These are phyloP conservation scores for Drosophila pseudoananassae DNA, from an alignment of 1,140 invertebrate genomes.

Conservation along the genomic window DNA sequence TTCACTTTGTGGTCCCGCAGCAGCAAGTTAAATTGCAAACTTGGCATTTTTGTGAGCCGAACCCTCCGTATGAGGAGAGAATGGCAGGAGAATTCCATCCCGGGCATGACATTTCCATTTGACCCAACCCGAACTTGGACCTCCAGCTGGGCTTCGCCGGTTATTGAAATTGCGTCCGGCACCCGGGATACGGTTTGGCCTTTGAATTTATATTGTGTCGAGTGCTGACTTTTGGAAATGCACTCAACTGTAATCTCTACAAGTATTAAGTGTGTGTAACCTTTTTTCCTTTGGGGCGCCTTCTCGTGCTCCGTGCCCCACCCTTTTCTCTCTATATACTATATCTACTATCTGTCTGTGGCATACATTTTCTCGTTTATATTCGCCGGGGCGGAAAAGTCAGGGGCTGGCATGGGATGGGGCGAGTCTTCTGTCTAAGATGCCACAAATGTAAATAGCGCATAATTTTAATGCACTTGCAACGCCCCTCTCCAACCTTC, in stretches of 20 bases:
- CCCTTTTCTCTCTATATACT: not conserved
- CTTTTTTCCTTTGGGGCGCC: conserved; percentile 22
- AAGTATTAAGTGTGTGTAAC: conserved; percentile 65
- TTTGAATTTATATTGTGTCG: conserved; percentile 76
- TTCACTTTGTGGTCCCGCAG: conserved; percentile 60
- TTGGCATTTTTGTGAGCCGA: conserved; percentile 55
- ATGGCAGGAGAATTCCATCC: conserved; percentile 3
- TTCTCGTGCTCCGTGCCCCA: not conserved
- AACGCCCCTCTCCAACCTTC: not conserved
- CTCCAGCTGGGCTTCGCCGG: conserved; percentile 56
- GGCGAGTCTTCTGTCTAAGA: conserved; percentile 36
- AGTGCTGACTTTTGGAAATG: conserved; percentile 74
- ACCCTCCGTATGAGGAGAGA: not conserved
- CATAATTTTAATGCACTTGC: conserved; percentile 55
- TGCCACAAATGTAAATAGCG: conserved; percentile 53
- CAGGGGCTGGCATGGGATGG: conserved; percentile 2
- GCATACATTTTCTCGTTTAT: conserved; percentile 53
- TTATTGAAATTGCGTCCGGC: conserved; percentile 66
- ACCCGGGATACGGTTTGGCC: conserved; percentile 40
- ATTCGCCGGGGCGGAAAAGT: conserved; percentile 6
- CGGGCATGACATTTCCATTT: conserved; percentile 66
- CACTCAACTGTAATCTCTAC: conserved; percentile 71
- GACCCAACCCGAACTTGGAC: conserved; percentile 57
- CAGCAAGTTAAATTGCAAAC: conserved; percentile 67
- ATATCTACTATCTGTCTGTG: conserved; percentile 8